Base-by-base conservation (phyloP, 2,113 vertebrate species). In the Peromyscus californicus region DNA sequence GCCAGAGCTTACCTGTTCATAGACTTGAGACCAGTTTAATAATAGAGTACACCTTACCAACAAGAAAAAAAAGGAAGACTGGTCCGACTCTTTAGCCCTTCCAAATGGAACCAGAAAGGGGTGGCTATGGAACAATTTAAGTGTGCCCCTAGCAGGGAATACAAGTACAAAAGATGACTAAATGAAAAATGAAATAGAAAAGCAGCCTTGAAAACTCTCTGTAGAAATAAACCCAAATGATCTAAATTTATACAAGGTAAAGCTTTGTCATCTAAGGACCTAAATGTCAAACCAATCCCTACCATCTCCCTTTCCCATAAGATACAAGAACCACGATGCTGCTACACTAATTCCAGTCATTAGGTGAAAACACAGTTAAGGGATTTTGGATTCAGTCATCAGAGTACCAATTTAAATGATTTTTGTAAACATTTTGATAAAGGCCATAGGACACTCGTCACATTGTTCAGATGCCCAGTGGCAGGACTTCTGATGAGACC, bases 1-100 rank as follows among this genome's bases (percentile, higher is more conserved):
- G 98, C 99, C 99, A 99, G 99, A 99, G 99, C 99, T 97, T 99
- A 99, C 98, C 99, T 99, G 99, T 99, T 99, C 99, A 99, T 99
- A 99, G 99, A 99, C 99, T 99, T 99, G 99, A 99, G 98, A 98
- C 99, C 99, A 99, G 99, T 99, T 99, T 98, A 99, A 99, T 99
- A 99, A 99, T 98, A 99, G 99, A 99, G 99, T 99, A 99, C 99
- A 99, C 99, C 99, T 99, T 99, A 98, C 98, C 98, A 57, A 70
- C 2, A 96, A 33, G 5, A 54, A 54, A 57, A 54, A 57, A 67
- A 65, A 12, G 63, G 84, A 86, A 87, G 84, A 69, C 63, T 36
- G 17, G 86, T 26, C n/a, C 96, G 42, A 29, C 13, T 22, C 54
- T 75, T 90, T 59, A 87, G 74, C 42, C 59, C 42, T 89, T 94